These are phyloP conservation scores for Geococcyx californianus DNA, from an alignment of 2,113 vertebrate species.

Conservation along the genomic window DNA sequence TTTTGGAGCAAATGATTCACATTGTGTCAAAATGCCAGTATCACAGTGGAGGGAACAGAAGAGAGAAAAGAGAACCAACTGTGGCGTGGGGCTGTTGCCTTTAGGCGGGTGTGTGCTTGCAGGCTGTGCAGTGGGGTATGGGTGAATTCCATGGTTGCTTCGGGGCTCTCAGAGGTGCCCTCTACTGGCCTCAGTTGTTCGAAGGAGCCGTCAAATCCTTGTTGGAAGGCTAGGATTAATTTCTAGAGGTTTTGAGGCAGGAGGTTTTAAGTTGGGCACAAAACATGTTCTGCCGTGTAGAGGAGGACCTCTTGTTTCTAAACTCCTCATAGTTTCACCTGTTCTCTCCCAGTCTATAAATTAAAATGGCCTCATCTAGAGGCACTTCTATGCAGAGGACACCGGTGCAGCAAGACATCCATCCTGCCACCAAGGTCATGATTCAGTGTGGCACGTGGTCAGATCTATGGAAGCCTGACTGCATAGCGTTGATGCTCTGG, in stretches of 20 bases:
- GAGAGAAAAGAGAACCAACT: not conserved
- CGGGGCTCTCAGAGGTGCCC: not conserved
- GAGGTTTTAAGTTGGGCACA: not conserved
- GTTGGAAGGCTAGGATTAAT: not conserved
- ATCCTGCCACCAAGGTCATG: not conserved
- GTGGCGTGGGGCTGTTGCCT: not conserved
- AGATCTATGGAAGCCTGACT: not conserved
- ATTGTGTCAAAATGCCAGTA: not conserved
- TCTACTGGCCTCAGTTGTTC: not conserved
- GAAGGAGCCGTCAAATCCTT: not conserved
- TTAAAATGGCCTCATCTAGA: not conserved
- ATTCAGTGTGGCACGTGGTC: no score
- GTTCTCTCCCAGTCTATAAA: not conserved
- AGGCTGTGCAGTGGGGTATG: not conserved
- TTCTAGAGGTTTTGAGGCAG: not conserved
- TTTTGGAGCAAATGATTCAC: not conserved
- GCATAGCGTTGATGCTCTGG: not conserved
- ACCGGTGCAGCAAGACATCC: not conserved
- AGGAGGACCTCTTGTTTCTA: not conserved
- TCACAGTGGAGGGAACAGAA: no score
- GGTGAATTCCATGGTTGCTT: not conserved
- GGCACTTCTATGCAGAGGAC: not conserved
- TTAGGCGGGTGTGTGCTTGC: not conserved
- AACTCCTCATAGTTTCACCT: not conserved
- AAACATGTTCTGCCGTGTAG: not conserved